Evolutionary conservation across 1,140 invertebrate genomes (phyloP).

Genomic region (Carposina sasakii): DNA sequence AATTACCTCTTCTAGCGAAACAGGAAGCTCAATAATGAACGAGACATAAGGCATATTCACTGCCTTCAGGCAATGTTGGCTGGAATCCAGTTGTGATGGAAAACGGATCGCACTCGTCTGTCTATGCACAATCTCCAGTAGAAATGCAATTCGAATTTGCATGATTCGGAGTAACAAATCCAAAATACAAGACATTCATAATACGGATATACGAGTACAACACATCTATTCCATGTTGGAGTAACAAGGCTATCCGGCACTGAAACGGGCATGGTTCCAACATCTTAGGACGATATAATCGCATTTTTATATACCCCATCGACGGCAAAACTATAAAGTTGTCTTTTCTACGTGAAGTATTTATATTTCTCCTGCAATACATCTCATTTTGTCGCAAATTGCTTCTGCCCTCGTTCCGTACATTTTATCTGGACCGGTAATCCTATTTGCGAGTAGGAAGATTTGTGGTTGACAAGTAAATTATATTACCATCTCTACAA

Average conservation of each 20-base stretch:
- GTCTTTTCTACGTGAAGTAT: conserved; percentile 7
- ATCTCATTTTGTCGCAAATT: conserved; percentile 5
- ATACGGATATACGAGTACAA: neutral
- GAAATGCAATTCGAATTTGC: neutral
- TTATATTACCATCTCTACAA: neutral
- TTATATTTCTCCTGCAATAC: conserved; percentile 3
- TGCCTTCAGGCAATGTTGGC: too few species aligned
- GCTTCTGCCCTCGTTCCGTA: conserved; percentile 3
- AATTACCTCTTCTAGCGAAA: too few species aligned
- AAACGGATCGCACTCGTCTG: neutral
- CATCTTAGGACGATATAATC: conserved; percentile 10
- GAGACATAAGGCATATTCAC: too few species aligned
- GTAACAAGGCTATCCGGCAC: neutral
- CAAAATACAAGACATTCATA: neutral
- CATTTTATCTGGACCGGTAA: conserved; percentile 11
- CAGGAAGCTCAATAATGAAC: too few species aligned
- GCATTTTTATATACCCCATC: neutral
- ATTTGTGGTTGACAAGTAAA: conserved; percentile 12
- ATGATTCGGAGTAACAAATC: neutral
- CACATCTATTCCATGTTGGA: neutral
- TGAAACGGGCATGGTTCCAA: conserved; percentile 12
- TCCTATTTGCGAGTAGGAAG: conserved; percentile 9
- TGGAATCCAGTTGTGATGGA: neutral
- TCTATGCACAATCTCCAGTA: neutral
- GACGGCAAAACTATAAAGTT: conserved; percentile 6